These are phyloP conservation scores for Maniola jurtina DNA, from an alignment of 1,140 invertebrate genomes.

Conservation along the genomic window DNA sequence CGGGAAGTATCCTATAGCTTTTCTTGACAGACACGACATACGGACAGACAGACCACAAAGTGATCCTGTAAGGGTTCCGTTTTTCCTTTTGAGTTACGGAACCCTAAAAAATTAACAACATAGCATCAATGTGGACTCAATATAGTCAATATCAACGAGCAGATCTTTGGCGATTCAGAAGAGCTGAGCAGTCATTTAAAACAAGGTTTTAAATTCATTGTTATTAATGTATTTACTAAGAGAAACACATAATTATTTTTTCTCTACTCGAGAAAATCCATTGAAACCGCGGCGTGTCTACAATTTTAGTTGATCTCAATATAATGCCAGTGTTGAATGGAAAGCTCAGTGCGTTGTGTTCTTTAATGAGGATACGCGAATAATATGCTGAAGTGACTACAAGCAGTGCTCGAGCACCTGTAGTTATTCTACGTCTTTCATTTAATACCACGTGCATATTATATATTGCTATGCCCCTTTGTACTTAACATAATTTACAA, in stretches of 20 bases:
- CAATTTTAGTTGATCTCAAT: conserved; percentile 5
- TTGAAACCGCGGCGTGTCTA: background rate
- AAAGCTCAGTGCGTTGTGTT: background rate
- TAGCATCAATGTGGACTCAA: too few relatives aligned
- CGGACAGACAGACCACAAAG: too few relatives aligned
- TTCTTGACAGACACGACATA: too few relatives aligned
- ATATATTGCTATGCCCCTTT: background rate
- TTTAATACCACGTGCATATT: background rate
- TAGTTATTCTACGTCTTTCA: conserved; percentile 3
- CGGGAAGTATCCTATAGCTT: too few relatives aligned
- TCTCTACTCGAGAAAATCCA: background rate
- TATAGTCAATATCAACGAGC: too few relatives aligned
- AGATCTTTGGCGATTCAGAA: too few relatives aligned
- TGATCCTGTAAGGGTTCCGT: too few relatives aligned
- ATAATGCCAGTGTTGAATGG: background rate
- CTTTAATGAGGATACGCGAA: conserved; percentile 3
- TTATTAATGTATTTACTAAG: background rate
- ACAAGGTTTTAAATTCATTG: background rate
- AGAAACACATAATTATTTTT: background rate
- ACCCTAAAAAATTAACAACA: too few relatives aligned
- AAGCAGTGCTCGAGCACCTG: background rate
- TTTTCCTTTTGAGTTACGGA: too few relatives aligned
- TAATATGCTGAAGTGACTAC: background rate
- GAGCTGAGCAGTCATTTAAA: too few relatives aligned
- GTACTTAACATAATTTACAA: background rate